Conservation (phyloP, 2,797 vertebrate genomes). For the Scolopax bukidnonensis region DNA sequence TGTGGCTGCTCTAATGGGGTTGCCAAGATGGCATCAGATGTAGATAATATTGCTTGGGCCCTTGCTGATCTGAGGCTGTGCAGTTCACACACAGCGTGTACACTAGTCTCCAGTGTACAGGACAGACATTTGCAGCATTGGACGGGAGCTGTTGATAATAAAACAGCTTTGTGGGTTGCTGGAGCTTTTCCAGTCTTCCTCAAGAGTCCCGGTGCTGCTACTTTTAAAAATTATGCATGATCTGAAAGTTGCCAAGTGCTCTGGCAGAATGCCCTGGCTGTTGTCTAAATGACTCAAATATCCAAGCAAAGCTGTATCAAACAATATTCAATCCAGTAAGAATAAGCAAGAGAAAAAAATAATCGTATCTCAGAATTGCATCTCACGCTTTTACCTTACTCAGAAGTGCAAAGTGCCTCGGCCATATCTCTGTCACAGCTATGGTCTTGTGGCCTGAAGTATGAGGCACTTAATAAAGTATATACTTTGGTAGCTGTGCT, state of each 20-base stretch:
- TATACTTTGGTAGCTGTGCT: background rate
- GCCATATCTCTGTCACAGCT: background rate
- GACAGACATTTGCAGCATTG: background rate
- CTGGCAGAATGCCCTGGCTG: conserved; percentile 14
- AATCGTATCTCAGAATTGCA: background rate
- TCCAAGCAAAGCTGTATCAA: conserved; percentile 12
- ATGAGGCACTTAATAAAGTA: background rate
- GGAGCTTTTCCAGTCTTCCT: conserved; percentile 45
- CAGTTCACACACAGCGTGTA: background rate
- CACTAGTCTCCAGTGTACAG: background rate
- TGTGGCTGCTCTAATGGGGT: background rate
- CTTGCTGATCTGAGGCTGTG: background rate
- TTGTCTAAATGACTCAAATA: conserved; percentile 27
- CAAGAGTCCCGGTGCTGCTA: conserved; percentile 25
- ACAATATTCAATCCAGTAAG: background rate
- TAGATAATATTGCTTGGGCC: background rate
- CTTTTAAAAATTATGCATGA: conserved; percentile 40
- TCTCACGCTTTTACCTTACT: background rate
- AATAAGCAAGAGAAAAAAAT: background rate
- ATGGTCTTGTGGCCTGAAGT: background rate
- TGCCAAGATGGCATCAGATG: background rate
- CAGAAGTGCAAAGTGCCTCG: background rate
- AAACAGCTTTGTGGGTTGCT: conserved; percentile 14
- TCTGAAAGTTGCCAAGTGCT: conserved; percentile 19
- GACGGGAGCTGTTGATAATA: conserved; percentile 18